Evolutionary conservation across 2,113 vertebrate genomes (phyloP).

Genomic region (Sinocyclocheilus anophthalmus): DNA sequence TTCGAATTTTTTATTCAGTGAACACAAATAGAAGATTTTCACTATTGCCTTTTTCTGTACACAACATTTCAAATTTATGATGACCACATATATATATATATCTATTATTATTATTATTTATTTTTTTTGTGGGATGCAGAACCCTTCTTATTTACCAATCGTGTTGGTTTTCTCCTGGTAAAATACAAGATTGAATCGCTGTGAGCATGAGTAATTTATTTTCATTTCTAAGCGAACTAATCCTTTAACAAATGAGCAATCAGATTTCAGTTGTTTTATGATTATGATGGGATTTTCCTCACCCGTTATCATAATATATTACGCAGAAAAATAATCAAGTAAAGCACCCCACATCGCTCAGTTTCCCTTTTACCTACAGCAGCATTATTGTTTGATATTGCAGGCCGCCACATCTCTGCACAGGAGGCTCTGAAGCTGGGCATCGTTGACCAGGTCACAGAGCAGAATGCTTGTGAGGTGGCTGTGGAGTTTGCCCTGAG

Average conservation of each 20-base stretch:
- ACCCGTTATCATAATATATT: not conserved
- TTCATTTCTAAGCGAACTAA: not conserved
- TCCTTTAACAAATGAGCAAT: not conserved
- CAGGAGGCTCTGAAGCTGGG: constrained; percentile 86
- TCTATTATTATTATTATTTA: too few species aligned
- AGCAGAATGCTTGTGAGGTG: constrained; percentile 75
- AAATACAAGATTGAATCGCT: not conserved
- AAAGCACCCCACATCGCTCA: not conserved
- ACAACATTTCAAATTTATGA: too few species aligned
- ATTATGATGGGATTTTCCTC: not conserved
- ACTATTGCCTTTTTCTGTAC: too few species aligned
- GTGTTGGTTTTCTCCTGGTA: not conserved
- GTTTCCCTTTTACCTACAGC: not conserved
- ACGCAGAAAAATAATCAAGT: not conserved
- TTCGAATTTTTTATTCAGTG: too few species aligned
- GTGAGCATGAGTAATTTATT: not conserved
- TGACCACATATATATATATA: too few species aligned
- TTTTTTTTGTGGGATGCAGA: too few species aligned
- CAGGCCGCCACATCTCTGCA: constrained; percentile 84
- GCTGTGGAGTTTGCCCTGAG: constrained; percentile 80
- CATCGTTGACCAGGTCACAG: constrained; percentile 84
- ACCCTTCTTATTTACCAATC: too few species aligned
- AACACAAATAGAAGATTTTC: too few species aligned
- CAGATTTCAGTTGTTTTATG: not conserved
- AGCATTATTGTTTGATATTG: constrained; percentile 51